A percentile compares a stretch with the other conserved stretches of the same genome.
These are phyloP conservation scores for Rattus rattus DNA, from an alignment of 2,113 vertebrate species.

Conservation along the genomic window DNA sequence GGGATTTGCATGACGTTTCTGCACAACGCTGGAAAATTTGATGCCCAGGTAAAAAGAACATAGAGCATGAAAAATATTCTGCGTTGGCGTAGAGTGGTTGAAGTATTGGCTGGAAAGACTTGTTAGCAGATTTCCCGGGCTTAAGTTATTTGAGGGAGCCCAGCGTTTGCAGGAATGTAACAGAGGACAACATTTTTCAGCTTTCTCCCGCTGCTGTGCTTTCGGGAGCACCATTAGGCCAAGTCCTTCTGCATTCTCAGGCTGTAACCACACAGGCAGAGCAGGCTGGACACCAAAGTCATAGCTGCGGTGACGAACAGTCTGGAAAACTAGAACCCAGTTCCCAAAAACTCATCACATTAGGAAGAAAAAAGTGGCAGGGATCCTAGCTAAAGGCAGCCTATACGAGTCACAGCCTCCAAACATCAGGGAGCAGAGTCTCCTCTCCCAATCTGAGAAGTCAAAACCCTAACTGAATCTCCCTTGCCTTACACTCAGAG, in stretches of 20 bases:
- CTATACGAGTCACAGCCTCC: background rate
- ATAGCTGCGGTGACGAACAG: background rate
- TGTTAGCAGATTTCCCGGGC: background rate
- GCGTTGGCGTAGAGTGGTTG: background rate
- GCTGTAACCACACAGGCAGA: background rate
- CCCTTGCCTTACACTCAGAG: background rate
- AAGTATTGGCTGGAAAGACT: background rate
- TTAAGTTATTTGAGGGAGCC: background rate
- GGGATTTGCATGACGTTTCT: constrained; percentile 99
- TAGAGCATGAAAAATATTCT: background rate
- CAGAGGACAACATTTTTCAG: background rate
- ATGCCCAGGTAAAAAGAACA: constrained; percentile 94
- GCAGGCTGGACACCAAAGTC: background rate
- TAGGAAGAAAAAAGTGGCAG: background rate
- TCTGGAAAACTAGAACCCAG: background rate
- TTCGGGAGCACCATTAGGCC: background rate
- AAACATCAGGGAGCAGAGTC: background rate
- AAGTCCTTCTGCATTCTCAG: background rate
- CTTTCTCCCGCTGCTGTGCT: background rate
- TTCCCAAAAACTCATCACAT: background rate
- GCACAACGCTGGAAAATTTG: constrained; percentile 99
- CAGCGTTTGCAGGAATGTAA: background rate
- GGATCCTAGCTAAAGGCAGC: background rate
- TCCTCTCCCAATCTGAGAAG: background rate
- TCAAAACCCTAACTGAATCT: background rate